These are phyloP conservation scores for Epizoanthus stellaris DNA, from an alignment of 92 coral and sea anemone genomes.

Conservation along the genomic window DNA sequence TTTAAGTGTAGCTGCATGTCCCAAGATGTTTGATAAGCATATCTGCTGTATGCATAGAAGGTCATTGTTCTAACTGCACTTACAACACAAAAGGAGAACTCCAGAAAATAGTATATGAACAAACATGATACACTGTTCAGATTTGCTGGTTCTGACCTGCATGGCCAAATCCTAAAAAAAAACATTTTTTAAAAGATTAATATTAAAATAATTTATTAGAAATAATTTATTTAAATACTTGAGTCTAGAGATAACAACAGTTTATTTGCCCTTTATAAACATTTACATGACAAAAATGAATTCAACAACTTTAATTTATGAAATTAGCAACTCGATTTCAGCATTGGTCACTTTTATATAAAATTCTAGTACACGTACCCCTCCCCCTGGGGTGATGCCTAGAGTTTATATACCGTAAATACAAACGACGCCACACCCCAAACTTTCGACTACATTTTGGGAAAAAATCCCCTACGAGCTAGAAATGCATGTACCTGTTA, in stretches of 20 bases:
- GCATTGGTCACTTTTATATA: no score
- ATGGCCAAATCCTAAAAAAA: constrained; percentile 30
- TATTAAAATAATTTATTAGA: background rate
- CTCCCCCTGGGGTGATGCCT: no score
- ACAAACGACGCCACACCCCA: no score
- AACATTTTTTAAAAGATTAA: background rate
- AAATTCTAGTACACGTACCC: no score
- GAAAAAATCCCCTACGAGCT: no score
- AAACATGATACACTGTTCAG: constrained; percentile 8
- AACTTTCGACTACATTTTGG: no score
- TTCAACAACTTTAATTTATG: no score
- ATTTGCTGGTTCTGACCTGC: background rate
- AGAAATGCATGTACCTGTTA: no score
- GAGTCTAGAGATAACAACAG: background rate
- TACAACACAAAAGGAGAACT: constrained; percentile 9
- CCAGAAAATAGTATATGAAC: constrained; percentile 4
- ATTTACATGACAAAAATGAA: no score
- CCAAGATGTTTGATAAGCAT: background rate
- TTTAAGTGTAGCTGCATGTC: background rate
- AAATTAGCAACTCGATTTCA: no score
- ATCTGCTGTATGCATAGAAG: constrained; percentile 1
- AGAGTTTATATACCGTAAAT: no score
- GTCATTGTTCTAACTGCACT: background rate
- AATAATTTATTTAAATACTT: no score
- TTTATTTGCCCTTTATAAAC: background rate